A percentile compares a stretch with the other conserved stretches of the same genome.
Evolutionary conservation across 2,797 vertebrate species (phyloP).

Genomic region (Centroberyx gerrardi): DNA sequence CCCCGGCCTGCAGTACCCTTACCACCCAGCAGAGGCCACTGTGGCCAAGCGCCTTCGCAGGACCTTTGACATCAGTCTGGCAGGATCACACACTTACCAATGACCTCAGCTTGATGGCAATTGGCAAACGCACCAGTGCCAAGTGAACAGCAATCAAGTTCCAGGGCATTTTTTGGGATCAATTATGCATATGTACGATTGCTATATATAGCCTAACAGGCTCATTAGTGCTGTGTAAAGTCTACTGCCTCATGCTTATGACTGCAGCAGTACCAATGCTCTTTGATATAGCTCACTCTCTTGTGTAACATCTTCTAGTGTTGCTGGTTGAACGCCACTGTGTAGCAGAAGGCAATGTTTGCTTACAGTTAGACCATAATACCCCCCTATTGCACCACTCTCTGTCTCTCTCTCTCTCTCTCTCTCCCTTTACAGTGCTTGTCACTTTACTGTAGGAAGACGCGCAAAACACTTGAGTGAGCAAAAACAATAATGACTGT

Average conservation of each 20-base stretch:
- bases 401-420: constrained; percentile 9
- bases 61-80: constrained; percentile 47
- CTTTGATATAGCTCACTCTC: constrained; percentile 17
- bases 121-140: background rate
- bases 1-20: constrained; percentile 49
- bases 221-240: constrained; percentile 1
- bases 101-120: constrained; percentile 24
- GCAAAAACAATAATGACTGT: constrained; percentile 44
- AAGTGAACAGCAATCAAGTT: background rate
- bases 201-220: background rate
- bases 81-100: background rate
- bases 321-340: constrained; percentile 21
- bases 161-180: background rate
- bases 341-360: constrained; percentile 19
- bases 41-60: constrained; percentile 56
- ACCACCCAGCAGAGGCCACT: constrained; percentile 78
- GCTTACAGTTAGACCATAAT: constrained; percentile 9
- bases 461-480: constrained; percentile 25
- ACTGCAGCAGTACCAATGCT: constrained; percentile 18
- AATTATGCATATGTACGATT: background rate
- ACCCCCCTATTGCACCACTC: background rate
- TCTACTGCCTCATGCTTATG: background rate
- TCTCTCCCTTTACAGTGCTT: constrained; percentile 13
- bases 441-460: constrained; percentile 13
- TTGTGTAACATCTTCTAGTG: constrained; percentile 27